Base-by-base conservation (phyloP, 2,113 vertebrate species). In the Mormyrus iriodes region DNA sequence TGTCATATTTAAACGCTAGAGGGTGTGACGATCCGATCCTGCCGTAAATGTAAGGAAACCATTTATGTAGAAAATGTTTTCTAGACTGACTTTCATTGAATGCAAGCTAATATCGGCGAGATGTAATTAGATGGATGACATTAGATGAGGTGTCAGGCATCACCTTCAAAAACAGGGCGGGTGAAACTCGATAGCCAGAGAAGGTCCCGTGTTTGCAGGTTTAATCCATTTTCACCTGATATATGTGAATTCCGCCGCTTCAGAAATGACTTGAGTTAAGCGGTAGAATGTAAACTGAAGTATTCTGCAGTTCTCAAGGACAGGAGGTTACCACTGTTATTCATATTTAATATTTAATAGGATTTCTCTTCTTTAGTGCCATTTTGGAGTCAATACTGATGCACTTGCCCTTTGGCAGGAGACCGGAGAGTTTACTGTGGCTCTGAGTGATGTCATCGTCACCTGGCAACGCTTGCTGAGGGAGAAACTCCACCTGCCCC, bases 381-480 rank as follows among this genome's bases (percentile, higher is more conserved):
- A 53, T 53, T 86, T 35, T 53, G 49, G 48, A 65, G 42, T 44
- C 86, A 49, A 55, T 53, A 52, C 91, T 93, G 91, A 90, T 76
- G 53, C 88, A 31, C 49, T 93, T 92, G 91, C 89, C 91, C 89
- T 51, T 90, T 91, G 82, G 94, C 93, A 99, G 98, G 93, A 94
- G 65, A 31, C 12, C 35, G 95, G 96, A 94, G 97, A 98, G 92
- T 99, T 98, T 92, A 91, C 92, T 88, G 96, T 97, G 87, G 94
- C 92, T 55, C 96, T 99, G 90, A 98, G 97, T 92, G 97, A 98
- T 91, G 94, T 98, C n/a, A 92, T 98, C 92, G 91, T 97, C 94
- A 94, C 92, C 10, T 99, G 98, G 98, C 97, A 97, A 90, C 95
- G 96, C 90, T 95, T 99, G 87, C 91, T 99, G 90, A 92, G 94